Base-by-base conservation (phyloP, 2,888 invertebrate species). In the Stenolophus ochropezus region DNA sequence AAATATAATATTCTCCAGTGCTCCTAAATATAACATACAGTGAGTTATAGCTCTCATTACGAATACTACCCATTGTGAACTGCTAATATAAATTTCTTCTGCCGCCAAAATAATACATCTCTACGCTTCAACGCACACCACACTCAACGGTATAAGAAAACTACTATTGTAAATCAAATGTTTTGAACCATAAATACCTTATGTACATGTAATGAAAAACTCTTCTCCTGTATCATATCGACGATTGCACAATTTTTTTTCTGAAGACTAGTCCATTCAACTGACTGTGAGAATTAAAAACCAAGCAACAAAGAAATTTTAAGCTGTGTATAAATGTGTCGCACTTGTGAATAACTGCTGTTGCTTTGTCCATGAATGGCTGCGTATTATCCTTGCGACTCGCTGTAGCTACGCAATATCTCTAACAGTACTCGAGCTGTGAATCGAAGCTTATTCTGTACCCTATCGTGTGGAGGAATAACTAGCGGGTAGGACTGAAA, bases 41-140 rank as follows among this genome's bases (percentile, higher is more conserved):
- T 73, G 73, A 73, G 14, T 49, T 73, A 73, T 73, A 14, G 11
- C 42, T 16, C 71, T 71, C 71, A 71, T 71, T 71, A 71, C 71
- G 71, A 33, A 42, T 61, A 47, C 33, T 27, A 16, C 42, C 71
- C 47, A 47, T 71, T 71, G 16, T 71, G 33, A 71, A 73, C 73
- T 73, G 71, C 21, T 21, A 73, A 51, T 73, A 73, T 73, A 73
- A 73, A 73, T 73, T 73, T 73, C 73, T 73, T 20, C 73, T 49
- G 8, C 73, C 8, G 73, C n/a, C 23, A 25, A 56, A 61, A 61
- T 61, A 61, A 61, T 61, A 61, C n/a, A 14, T 61, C 61, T 23
- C n/a, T 16, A 14, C 14, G 61, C 23, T 61, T 25, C n/a, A 25
- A 61, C 21, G 25, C 21, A 14, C 21, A 23, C 23, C n/a, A n/a